phyloP scores from a whole-genome alignment of 1,140 invertebrate genomes.

The Maconellicoccus hirsutus region DNA sequence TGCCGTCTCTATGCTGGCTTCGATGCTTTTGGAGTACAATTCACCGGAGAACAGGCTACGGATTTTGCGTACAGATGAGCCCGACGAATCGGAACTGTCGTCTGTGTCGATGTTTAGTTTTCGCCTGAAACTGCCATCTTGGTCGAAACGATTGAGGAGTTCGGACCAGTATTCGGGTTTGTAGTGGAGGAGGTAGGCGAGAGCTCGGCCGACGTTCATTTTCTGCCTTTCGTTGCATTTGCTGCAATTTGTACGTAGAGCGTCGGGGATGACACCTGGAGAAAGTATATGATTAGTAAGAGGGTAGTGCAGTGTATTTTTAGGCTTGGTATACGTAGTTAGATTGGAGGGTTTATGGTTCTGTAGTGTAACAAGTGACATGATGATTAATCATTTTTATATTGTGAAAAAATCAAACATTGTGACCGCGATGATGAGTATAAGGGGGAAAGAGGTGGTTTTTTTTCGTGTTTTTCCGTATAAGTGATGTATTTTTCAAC shows the following conservation, averaged over 20 bases:
- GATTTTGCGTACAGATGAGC: background rate
- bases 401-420: no score
- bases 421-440: no score
- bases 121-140: background rate
- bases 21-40: no score
- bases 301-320: no score
- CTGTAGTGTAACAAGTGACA: no score
- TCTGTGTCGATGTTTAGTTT: conserved; percentile 1
- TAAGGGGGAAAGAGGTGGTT: no score
- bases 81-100: background rate
- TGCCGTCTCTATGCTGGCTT: no score
- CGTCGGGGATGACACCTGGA: conserved; percentile 32
- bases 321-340: no score
- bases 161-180: conserved; percentile 45
- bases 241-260: conserved; percentile 31
- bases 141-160: conserved; percentile 40
- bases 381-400: no score
- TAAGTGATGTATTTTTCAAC: no score
- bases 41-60: background rate
- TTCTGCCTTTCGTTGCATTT: conserved; percentile 31
- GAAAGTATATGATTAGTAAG: background rate
- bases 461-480: no score
- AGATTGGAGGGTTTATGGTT: no score
- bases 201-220: conserved; percentile 28
- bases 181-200: conserved; percentile 39